Base-by-base conservation (phyloP, 2,113 vertebrate genomes). In the Sorex araneus region DNA sequence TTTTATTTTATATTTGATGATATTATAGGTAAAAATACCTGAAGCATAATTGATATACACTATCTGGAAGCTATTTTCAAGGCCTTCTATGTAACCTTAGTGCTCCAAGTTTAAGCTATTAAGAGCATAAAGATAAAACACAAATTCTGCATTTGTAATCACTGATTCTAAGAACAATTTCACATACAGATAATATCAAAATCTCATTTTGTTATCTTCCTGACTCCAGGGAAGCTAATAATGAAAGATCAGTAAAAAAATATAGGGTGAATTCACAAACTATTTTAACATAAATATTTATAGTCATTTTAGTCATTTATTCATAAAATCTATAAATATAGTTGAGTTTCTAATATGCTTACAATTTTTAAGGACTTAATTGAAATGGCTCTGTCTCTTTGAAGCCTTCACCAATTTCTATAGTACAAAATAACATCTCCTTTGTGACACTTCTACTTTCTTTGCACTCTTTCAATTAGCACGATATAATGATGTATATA, bases 151-250 rank as follows among this genome's bases (percentile, higher is more conserved):
- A 43, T 27, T 27, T 15, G 27, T 36, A 70, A 92, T 30, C 70
- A 77, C 79, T 78, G 47, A 92, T 63, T 71, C 36, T 45, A 91
- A 13, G 30, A 82, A 7, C 5, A 57, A n/a, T 34, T 92, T 18
- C 18, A 77, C 47, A 50, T 4, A 83, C 45, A 91, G 66, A 80
- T 40, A 21, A 74, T 15, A 27, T 50, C 73, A 69, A 91, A 87
- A 80, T 36, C 34, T 89, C 82, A 57, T 19, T 93, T 94, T 60
- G 19, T 93, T 91, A n/a, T 36, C 84, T 79, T 47, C 23, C 66
- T n/a, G 6, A 90, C 10, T 79, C 13, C 13, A 60, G 30, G 92
- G 66, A 54, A 92, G 70, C 23, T 7, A 88, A 79, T 78, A 89
- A 84, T 69, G 87, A 67, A 27, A 63, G 82, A 13, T 82, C 30